A percentile compares a stretch with the other conserved stretches of the same genome.
Conservation (phyloP, 2,797 vertebrate species). For the Hoplostethus mediterraneus region DNA sequence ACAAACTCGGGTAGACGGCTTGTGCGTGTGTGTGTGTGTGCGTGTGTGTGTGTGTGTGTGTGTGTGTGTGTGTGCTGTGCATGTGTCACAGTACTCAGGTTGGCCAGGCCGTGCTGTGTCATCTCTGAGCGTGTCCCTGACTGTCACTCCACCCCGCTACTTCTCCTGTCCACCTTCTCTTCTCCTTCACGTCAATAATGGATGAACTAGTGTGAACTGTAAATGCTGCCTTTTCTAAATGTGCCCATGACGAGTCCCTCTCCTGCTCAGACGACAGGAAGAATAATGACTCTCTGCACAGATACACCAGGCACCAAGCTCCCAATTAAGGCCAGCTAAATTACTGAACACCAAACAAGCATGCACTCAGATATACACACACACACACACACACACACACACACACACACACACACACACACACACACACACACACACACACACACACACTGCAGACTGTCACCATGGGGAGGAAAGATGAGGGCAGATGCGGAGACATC, state of each 20-base stretch:
- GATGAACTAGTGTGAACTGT: constrained; percentile 68
- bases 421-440: constrained; percentile 19
- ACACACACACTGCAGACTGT: constrained; percentile 33
- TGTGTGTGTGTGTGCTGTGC: constrained; percentile 26
- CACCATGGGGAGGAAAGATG: constrained; percentile 57
- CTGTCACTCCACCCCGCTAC: constrained; percentile 43
- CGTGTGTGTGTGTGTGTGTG: constrained; percentile 29
- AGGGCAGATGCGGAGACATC: constrained; percentile 62
- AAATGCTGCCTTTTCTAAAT: constrained; percentile 54
- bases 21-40: background rate
- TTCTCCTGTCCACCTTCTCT: constrained; percentile 49
- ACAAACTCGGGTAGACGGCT: constrained; percentile 6
- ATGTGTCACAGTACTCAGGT: constrained; percentile 32
- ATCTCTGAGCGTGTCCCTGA: constrained; percentile 29
- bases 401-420: constrained; percentile 26
- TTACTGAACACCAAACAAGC: constrained; percentile 48
- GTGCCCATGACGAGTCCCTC: constrained; percentile 53
- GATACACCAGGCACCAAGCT: constrained; percentile 46
- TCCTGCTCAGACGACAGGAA: constrained; percentile 52
- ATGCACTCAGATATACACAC: too few species aligned
- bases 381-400: too few species aligned
- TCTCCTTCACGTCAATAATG: constrained; percentile 72
- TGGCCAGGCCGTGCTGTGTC: constrained; percentile 46
- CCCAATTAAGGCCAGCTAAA: constrained; percentile 63
- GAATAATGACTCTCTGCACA: constrained; percentile 59